Evolutionary conservation across 2,888 invertebrate genomes (phyloP).

Genomic region (Caenorhabditis parvicauda): DNA sequence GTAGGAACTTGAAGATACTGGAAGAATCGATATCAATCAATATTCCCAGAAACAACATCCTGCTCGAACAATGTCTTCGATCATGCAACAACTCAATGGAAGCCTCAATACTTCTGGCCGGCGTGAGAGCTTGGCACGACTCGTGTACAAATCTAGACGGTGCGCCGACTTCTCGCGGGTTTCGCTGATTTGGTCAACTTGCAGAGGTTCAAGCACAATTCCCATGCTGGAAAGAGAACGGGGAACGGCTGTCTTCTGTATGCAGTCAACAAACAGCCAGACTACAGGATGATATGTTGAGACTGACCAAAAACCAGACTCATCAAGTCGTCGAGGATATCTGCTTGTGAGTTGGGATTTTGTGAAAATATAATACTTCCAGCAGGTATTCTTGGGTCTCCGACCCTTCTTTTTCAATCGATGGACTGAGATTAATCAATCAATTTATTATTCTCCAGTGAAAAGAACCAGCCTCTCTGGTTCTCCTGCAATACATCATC

Average conservation of each 20-base stretch:
- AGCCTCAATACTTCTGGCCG: constrained; percentile 32
- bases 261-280: constrained; percentile 29
- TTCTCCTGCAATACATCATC: too few relatives aligned
- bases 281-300: constrained; percentile 20
- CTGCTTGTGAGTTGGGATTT: constrained; percentile 24
- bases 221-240: constrained; percentile 40
- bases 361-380: too few relatives aligned
- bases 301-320: constrained; percentile 32
- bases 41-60: constrained; percentile 28
- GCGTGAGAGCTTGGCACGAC: constrained; percentile 28
- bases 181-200: not conserved
- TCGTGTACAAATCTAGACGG: constrained; percentile 26
- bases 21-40: too few relatives aligned
- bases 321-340: constrained; percentile 32
- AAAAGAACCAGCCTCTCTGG: too few relatives aligned
- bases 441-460: too few relatives aligned
- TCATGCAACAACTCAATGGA: constrained; percentile 38
- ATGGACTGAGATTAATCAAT: too few relatives aligned
- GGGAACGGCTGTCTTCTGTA: constrained; percentile 23
- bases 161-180: not conserved
- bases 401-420: too few relatives aligned
- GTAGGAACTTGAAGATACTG: too few relatives aligned
- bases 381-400: too few relatives aligned
- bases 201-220: constrained; percentile 37
- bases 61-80: constrained; percentile 26